Conservation (phyloP, 2,113 vertebrate species). For the Chamaea fasciata region DNA sequence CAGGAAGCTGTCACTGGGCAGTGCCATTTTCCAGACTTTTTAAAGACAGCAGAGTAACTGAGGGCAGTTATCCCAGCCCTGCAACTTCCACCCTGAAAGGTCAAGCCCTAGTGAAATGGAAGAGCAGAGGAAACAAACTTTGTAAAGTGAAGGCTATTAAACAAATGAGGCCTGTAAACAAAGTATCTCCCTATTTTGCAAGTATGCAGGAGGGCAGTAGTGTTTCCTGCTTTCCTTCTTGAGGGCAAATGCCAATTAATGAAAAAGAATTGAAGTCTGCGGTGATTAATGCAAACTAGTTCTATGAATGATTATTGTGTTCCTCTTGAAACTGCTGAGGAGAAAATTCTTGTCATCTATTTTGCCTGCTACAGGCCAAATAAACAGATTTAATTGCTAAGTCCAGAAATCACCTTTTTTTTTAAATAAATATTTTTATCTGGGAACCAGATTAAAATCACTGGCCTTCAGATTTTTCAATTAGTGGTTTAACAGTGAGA, state of each 20-base stretch:
- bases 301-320: not conserved
- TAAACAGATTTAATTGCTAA: not conserved
- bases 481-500: not conserved
- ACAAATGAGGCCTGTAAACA: not conserved
- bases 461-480: not conserved
- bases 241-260: not conserved
- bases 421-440: not conserved
- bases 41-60: not conserved
- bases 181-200: not conserved
- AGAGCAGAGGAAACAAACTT: not conserved
- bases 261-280: not conserved
- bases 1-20: not conserved
- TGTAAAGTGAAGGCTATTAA: not conserved
- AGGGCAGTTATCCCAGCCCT: not conserved
- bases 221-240: not conserved
- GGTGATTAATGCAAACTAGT: not conserved
- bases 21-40: not conserved
- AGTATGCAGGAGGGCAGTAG: not conserved
- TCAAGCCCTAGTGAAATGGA: accelerated
- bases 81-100: not conserved
- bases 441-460: not conserved
- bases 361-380: not conserved
- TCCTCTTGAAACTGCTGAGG: not conserved
- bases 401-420: not conserved
- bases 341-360: not conserved